Conservation (phyloP, 2,797 vertebrate genomes). For the Malacoraja senta region DNA sequence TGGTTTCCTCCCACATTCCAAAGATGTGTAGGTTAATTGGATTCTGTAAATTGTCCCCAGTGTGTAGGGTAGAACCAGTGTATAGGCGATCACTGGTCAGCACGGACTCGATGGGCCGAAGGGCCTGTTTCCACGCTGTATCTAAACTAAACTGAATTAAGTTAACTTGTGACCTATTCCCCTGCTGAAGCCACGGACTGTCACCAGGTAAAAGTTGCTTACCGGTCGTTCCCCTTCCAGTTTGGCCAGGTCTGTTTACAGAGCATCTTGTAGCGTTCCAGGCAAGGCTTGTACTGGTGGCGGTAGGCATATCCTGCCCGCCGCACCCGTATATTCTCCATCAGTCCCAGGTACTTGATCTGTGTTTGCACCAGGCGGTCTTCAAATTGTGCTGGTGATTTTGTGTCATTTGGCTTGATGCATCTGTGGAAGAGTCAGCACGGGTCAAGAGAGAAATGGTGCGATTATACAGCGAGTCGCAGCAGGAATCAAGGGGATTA, state of each 20-base stretch:
- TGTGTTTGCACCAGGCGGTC: conserved; percentile 54
- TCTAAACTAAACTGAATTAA: too few species aligned
- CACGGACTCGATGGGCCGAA: too few species aligned
- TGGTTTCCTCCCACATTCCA: too few species aligned
- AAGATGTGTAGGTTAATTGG: too few species aligned
- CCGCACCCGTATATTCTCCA: conserved; percentile 65
- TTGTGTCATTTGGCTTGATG: conserved; percentile 63
- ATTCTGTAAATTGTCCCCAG: too few species aligned
- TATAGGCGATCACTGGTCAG: too few species aligned
- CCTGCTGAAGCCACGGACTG: not conserved
- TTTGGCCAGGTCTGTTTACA: conserved; percentile 56
- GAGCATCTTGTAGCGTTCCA: conserved; percentile 62
- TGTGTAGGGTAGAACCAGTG: too few species aligned
- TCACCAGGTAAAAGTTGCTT: conserved; percentile 36
- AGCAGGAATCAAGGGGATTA: too few species aligned
- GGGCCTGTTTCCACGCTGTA: too few species aligned
- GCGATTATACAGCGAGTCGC: not conserved
- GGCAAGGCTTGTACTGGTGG: conserved; percentile 57
- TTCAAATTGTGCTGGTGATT: conserved; percentile 51
- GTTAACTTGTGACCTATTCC: not conserved
- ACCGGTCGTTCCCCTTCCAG: conserved; percentile 55
- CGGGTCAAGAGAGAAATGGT: not conserved
- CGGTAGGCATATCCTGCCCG: conserved; percentile 64
- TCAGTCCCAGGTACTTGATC: conserved; percentile 59
- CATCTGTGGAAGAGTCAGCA: conserved; percentile 50